Conservation (phyloP, 2,797 vertebrate species). For the Poeciliopsis gracilis region DNA sequence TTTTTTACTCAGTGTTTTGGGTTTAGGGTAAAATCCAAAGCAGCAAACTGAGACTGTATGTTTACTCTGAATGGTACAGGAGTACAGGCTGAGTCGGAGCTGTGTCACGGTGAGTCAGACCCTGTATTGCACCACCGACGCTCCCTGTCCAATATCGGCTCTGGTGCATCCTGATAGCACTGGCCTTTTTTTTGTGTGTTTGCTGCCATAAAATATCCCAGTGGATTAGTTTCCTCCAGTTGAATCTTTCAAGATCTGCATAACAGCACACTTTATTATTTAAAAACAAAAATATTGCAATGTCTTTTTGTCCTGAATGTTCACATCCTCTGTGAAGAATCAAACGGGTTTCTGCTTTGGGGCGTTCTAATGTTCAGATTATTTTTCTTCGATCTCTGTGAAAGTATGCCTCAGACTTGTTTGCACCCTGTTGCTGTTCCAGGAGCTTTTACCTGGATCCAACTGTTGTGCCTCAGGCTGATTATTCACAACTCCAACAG, state of each 20-base stretch:
- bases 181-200: not conserved
- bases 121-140: not conserved
- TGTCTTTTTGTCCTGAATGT: not conserved
- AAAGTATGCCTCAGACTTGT: constrained; percentile 1
- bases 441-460: constrained; percentile 2
- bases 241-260: not conserved
- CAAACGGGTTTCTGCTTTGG: not conserved
- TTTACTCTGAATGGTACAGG: not conserved
- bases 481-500: constrained; percentile 53
- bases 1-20: not conserved
- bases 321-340: not conserved
- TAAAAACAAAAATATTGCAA: not conserved
- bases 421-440: constrained; percentile 6
- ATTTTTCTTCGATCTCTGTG: not conserved
- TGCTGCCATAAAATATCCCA: not conserved
- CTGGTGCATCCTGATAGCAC: not conserved
- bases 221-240: not conserved
- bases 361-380: not conserved
- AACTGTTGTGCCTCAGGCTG: constrained; percentile 27
- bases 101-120: constrained; percentile 12
- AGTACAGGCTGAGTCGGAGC: not conserved
- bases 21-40: not conserved
- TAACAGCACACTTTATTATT: not conserved
- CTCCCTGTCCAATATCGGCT: not conserved
- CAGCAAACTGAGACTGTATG: not conserved